phyloP scores from a whole-genome alignment of 1,140 invertebrate genomes.

The Colletes gigas region DNA sequence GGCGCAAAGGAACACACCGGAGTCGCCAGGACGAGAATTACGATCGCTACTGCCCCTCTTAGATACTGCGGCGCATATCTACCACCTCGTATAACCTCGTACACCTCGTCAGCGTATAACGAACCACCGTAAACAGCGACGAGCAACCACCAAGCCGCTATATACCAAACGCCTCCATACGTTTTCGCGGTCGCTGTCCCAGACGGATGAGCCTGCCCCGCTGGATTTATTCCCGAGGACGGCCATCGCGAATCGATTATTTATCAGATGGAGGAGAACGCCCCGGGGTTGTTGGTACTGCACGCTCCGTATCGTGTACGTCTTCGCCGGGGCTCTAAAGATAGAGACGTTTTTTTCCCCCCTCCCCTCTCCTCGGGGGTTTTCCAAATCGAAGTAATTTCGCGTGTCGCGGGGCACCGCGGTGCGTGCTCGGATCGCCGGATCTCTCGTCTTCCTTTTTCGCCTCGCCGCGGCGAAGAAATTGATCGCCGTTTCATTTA shows the following conservation, averaged over 20 bases:
- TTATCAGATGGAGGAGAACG: conserved; percentile 60
- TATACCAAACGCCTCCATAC: conserved; percentile 65
- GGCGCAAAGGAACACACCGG: conserved; percentile 58
- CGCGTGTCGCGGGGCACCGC: background rate
- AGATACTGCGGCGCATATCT: conserved; percentile 68
- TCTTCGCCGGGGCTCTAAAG: conserved; percentile 12
- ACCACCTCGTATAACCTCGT: conserved; percentile 69
- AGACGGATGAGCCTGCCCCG: conserved; percentile 70
- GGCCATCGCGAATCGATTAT: conserved; percentile 72
- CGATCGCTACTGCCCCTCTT: conserved; percentile 76
- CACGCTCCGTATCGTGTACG: background rate
- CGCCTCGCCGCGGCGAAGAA: background rate
- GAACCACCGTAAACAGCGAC: conserved; percentile 69
- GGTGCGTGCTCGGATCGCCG: background rate
- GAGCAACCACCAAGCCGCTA: conserved; percentile 61
- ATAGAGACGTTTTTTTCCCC: conserved; percentile 7
- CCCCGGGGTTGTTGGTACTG: conserved; percentile 55
- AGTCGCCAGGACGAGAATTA: conserved; percentile 67
- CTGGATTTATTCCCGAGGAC: conserved; percentile 72
- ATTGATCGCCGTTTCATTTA: conserved; percentile 42
- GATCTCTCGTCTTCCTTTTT: background rate
- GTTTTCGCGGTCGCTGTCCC: conserved; percentile 65
- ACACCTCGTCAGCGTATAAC: conserved; percentile 69
- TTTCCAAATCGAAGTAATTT: conserved; percentile 11
- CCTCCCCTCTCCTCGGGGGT: background rate